These are phyloP conservation scores for Pseudomugil gertrudae DNA, from an alignment of 2,797 vertebrate genomes.

Conservation along the genomic window DNA sequence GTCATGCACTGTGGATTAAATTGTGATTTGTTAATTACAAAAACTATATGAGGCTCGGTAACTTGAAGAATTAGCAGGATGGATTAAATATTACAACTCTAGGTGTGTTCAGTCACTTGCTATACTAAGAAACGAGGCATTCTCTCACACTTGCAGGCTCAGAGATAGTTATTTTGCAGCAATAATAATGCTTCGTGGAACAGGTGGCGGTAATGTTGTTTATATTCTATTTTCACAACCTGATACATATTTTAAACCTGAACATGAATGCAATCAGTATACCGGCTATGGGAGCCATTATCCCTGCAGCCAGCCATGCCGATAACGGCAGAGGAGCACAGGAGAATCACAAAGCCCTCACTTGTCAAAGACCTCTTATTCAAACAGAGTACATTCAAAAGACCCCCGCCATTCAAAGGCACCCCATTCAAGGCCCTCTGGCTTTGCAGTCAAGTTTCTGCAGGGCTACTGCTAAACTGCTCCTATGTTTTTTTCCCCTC, in stretches of 20 bases:
- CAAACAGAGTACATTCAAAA: constrained; percentile 60
- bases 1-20: constrained; percentile 98
- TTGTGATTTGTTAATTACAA: constrained; percentile 98
- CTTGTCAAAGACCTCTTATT: constrained; percentile 64
- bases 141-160: not conserved
- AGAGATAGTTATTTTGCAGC: constrained; percentile 7
- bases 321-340: constrained; percentile 51
- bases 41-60: constrained; percentile 86
- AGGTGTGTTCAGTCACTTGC: constrained; percentile 38
- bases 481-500: constrained; percentile 28
- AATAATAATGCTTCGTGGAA: constrained; percentile 8
- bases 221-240: not conserved
- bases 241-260: constrained; percentile 30
- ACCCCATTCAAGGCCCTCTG: constrained; percentile 67
- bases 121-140: not conserved
- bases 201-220: not conserved
- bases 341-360: constrained; percentile 61
- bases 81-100: constrained; percentile 82
- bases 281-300: constrained; percentile 11
- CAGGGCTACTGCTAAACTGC: constrained; percentile 69
- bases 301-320: constrained; percentile 27
- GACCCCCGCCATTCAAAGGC: constrained; percentile 56
- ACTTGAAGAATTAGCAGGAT: constrained; percentile 88
- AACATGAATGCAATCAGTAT: constrained; percentile 27
- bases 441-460: constrained; percentile 66